Percentiles rank a stretch among this genome's conserved stretches.
phyloP scores from a whole-genome alignment of 2,797 vertebrate genomes.

The Neoniphon sammara region DNA sequence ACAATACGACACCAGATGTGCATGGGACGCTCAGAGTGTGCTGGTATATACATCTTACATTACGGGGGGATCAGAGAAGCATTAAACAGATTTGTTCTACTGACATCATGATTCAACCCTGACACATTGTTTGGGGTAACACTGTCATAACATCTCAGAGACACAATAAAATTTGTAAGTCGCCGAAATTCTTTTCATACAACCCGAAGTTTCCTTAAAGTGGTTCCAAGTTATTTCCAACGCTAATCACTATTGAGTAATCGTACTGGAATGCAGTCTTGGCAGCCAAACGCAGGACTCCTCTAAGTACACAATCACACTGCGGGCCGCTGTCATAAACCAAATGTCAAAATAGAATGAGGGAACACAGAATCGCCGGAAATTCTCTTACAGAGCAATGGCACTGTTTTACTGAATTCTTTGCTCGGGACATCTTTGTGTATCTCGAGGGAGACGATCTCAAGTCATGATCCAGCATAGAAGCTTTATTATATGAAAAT shows the following conservation, averaged over 20 bases:
- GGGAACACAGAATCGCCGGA: conserved; percentile 23
- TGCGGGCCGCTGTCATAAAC: conserved; percentile 20
- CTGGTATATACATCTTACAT: conserved; percentile 22
- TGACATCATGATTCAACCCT: conserved; percentile 46
- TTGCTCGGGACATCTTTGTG: background rate
- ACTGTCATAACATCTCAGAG: conserved; percentile 69
- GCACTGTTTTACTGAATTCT: background rate
- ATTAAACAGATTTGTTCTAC: conserved; percentile 6
- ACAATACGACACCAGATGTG: conserved; percentile 19
- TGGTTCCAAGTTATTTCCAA: conserved; percentile 18
- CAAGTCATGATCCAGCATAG: background rate
- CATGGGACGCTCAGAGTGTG: conserved; percentile 29
- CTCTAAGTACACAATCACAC: conserved; percentile 1
- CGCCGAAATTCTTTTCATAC: conserved; percentile 34
- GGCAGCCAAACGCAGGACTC: conserved; percentile 12
- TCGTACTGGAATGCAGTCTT: conserved; percentile 35
- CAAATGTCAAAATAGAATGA: conserved; percentile 38
- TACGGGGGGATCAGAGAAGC: conserved; percentile 11
- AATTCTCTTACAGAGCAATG: background rate
- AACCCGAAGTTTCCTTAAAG: conserved; percentile 33
- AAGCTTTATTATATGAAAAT: background rate
- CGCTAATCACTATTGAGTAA: conserved; percentile 33
- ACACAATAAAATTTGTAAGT: conserved; percentile 33
- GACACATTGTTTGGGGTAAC: conserved; percentile 55
- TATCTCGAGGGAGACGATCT: background rate